Conservation (phyloP, 2,113 vertebrate genomes). For the Lepus americanus region DNA sequence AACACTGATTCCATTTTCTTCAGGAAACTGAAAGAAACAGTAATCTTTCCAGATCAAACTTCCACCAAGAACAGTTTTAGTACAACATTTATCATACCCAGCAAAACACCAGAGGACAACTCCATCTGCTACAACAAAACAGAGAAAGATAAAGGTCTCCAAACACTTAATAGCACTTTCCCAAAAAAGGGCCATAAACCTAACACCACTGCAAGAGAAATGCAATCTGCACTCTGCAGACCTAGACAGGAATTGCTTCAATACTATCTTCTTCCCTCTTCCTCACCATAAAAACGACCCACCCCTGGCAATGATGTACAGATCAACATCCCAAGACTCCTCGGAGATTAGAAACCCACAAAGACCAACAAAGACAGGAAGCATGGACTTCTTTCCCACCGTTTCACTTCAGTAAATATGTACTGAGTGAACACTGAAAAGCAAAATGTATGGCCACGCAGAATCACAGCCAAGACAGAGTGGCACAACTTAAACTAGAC, state of each 20-base stretch:
- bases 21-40: slow-evolving; percentile 80
- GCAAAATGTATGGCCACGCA: neutral
- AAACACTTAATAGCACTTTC: slow-evolving; percentile 79
- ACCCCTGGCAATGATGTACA: slow-evolving; percentile 69
- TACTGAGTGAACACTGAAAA: slow-evolving; percentile 35
- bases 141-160: slow-evolving; percentile 82
- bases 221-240: slow-evolving; percentile 76
- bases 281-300: slow-evolving; percentile 72
- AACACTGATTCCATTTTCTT: slow-evolving; percentile 81
- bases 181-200: slow-evolving; percentile 76
- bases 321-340: slow-evolving; percentile 75
- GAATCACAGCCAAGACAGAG: slow-evolving; percentile 43
- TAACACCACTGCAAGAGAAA: slow-evolving; percentile 76
- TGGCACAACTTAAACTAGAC: neutral
- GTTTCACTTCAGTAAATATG: slow-evolving; percentile 4
- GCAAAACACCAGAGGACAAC: slow-evolving; percentile 79
- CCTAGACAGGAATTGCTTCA: slow-evolving; percentile 70
- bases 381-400: slow-evolving; percentile 74
- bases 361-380: slow-evolving; percentile 83
- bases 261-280: slow-evolving; percentile 80
- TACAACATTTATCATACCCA: slow-evolving; percentile 78
- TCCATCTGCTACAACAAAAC: slow-evolving; percentile 79
- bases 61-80: slow-evolving; percentile 78
- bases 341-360: slow-evolving; percentile 78
- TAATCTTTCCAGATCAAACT: slow-evolving; percentile 84